Base-by-base conservation (phyloP, 2,113 vertebrate species). In the Rostratula benghalensis region DNA sequence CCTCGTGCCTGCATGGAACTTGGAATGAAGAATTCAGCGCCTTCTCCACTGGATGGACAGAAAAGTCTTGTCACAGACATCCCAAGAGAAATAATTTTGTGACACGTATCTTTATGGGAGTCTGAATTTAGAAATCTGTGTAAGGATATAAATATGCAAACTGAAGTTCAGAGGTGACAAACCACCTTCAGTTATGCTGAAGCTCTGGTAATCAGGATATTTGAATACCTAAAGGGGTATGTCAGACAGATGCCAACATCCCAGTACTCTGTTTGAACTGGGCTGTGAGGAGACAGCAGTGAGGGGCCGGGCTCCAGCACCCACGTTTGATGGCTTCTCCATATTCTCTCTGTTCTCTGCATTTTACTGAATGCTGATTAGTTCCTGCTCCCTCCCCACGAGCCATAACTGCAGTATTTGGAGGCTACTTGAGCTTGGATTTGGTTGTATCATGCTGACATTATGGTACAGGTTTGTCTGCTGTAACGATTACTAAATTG, bases 1-100 rank as follows among this genome's bases (percentile, higher is more conserved):
- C 76, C 76, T 68, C 0, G 0, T 28, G 20, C 30, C 28, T 0
- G 0, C 6, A 21, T 10, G 37, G 31, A 68, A 22, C 43, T 80
- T 0, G 0, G 39, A 68, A 83, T 39, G 43, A 61, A 65, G 70
- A 53, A 69, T 18, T 82, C 25, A 48, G 8, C 6, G 11, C n/a
- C n/a, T 79, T 76, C 21, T 30, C 46, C 19, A 50, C n/a, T 45
- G 24, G 19, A 43, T 8, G 73, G 53, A 74, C 24, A 75, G 43
- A 69, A 57, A 89, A 18, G 24, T 11, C 21, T 48, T 48, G 23
- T 33, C 70, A 46, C 23, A 54, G 51, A 31, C 39, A 59, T 7
- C 9, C 16, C 28, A 39, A 50, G 43, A 39, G 6, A n/a, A 22
- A 75, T 7, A 2, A 46, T 31, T 84, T 60, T 64, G 30, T 20